Evolutionary conservation across 2,888 invertebrate species (phyloP).

Genomic region (Chrysodeixis includens): DNA sequence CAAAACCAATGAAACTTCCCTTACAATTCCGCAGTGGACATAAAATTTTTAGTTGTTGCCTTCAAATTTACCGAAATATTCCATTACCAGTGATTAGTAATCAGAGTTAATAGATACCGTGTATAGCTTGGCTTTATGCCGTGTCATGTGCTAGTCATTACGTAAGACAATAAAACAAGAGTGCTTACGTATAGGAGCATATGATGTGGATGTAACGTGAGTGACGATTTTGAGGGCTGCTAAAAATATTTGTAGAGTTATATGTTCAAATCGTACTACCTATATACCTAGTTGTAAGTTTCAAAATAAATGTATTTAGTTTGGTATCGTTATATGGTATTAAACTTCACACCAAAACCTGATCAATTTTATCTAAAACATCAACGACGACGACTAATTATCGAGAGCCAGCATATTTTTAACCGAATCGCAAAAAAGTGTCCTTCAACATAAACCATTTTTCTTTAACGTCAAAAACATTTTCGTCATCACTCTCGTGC

Average conservation of each 20-base stretch:
- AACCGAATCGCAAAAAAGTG: slow-evolving; percentile 24
- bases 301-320: too few relatives aligned
- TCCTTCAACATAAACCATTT: slow-evolving; percentile 29
- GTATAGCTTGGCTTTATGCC: slow-evolving; percentile 62
- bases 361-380: background rate
- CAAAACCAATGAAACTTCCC: background rate
- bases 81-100: slow-evolving; percentile 76
- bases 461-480: slow-evolving; percentile 62
- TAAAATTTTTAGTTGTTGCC: slow-evolving; percentile 38
- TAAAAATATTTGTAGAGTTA: too few relatives aligned
- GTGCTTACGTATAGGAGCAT: slow-evolving; percentile 17
- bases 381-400: slow-evolving; percentile 30
- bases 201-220: slow-evolving; percentile 24
- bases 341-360: slow-evolving; percentile 14
- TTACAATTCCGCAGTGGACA: slow-evolving; percentile 10
- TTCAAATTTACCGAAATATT: slow-evolving; percentile 54
- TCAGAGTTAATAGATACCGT: slow-evolving; percentile 73
- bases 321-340: background rate
- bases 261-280: too few relatives aligned
- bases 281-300: too few relatives aligned
- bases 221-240: background rate
- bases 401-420: slow-evolving; percentile 28
- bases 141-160: slow-evolving; percentile 64
- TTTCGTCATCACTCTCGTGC: slow-evolving; percentile 70
- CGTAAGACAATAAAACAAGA: slow-evolving; percentile 47